Evolutionary conservation across 2,113 vertebrate genomes (phyloP).

Genomic region (Gopherus flavomarginatus): DNA sequence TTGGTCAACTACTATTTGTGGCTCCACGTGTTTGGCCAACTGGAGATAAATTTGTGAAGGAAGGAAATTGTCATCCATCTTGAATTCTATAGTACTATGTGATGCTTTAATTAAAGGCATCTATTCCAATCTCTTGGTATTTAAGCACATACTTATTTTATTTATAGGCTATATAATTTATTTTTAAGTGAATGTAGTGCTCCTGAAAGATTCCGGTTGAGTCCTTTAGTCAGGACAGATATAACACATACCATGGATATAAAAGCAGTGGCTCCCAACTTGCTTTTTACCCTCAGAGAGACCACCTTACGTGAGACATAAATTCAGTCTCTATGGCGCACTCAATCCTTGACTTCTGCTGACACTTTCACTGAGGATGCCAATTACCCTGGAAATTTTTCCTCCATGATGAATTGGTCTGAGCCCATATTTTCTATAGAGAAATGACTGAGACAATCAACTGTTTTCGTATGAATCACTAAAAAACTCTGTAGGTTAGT

Average conservation of each 20-base stretch:
- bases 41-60: not conserved
- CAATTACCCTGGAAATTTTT: not conserved
- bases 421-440: not conserved
- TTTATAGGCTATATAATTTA: not conserved
- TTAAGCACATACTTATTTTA: not conserved
- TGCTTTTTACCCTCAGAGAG: not conserved
- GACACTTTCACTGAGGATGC: not conserved
- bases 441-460: not conserved
- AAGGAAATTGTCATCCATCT: not conserved
- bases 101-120: not conserved
- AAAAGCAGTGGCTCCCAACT: not conserved
- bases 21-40: not conserved
- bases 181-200: not conserved
- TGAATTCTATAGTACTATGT: not conserved
- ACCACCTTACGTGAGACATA: not conserved
- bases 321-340: not conserved
- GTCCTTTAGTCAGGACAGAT: not conserved
- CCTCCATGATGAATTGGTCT: not conserved
- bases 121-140: not conserved
- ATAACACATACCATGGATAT: not conserved
- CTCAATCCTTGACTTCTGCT: not conserved
- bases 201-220: not conserved
- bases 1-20: accelerated
- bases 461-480: not conserved
- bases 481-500: not conserved